Evolutionary conservation across 1,140 invertebrate genomes (phyloP).

Genomic region (Octopus bimaculoides): DNA sequence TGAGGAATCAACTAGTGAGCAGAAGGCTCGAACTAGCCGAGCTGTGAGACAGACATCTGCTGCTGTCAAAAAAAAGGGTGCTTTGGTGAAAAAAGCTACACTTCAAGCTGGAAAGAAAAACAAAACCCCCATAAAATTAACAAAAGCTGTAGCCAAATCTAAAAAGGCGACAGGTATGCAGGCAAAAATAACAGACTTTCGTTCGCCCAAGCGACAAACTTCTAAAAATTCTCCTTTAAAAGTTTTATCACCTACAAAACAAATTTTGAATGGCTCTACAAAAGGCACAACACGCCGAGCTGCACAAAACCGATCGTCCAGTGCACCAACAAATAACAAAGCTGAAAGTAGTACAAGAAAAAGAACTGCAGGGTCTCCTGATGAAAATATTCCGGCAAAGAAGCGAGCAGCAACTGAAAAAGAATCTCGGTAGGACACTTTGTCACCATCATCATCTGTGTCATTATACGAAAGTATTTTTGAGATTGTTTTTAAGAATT

Average conservation of each 20-base stretch:
- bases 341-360: constrained; percentile 10
- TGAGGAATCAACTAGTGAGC: neutral
- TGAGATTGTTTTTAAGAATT: no score
- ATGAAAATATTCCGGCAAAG: constrained; percentile 12
- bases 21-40: constrained; percentile 8
- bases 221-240: constrained; percentile 20
- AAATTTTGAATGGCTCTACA: constrained; percentile 20
- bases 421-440: neutral
- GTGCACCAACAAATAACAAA: neutral
- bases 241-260: constrained; percentile 16
- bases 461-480: no score
- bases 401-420: neutral
- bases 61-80: constrained; percentile 3
- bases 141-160: neutral
- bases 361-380: constrained; percentile 1
- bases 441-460: no score
- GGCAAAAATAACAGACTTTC: constrained; percentile 34
- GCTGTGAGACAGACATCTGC: constrained; percentile 6
- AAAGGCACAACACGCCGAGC: constrained; percentile 14
- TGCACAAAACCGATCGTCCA: constrained; percentile 5
- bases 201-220: constrained; percentile 1
- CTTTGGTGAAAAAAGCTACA: constrained; percentile 9
- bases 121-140: constrained; percentile 15
- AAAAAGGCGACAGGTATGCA: constrained; percentile 29
- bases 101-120: constrained; percentile 6